Evolutionary conservation across 2,113 vertebrate species (phyloP).

Genomic region (Climacteris rufus): DNA sequence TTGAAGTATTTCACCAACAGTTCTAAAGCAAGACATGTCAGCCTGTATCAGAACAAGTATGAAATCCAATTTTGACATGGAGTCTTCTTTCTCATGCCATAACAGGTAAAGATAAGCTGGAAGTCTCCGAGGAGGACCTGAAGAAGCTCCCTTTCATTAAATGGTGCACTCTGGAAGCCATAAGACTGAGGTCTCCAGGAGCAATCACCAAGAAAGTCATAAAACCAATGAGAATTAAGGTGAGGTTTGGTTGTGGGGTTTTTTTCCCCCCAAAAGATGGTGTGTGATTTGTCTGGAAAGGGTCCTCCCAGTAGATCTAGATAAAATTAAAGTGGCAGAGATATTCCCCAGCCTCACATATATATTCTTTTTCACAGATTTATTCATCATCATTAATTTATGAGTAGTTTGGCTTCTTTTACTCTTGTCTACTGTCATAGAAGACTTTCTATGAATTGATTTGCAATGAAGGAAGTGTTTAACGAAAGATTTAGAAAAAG

Average conservation of each 20-base stretch:
- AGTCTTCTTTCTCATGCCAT: neutral
- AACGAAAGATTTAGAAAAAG: neutral
- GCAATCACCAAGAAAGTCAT: conserved; percentile 79
- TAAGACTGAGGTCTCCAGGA: conserved; percentile 77
- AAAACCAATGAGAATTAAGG: conserved; percentile 77
- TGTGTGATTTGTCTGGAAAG: neutral
- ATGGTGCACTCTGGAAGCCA: conserved; percentile 80
- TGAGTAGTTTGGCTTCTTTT: neutral
- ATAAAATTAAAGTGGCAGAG: neutral
- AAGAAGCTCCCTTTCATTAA: conserved; percentile 74
- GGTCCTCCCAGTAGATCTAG: neutral
- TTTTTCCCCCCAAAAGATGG: neutral
- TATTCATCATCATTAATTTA: neutral
- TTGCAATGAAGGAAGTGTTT: neutral
- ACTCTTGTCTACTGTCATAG: neutral
- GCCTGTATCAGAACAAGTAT: neutral
- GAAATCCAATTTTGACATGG: neutral
- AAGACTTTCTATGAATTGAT: neutral
- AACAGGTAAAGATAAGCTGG: conserved; percentile 68
- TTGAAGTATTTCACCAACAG: neutral
- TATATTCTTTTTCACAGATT: neutral
- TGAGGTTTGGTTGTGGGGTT: neutral
- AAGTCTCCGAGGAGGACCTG: conserved; percentile 69
- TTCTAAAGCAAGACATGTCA: neutral
- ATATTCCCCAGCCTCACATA: neutral